Evolutionary conservation across 2,797 vertebrate genomes (phyloP).

Genomic region (Numenius phaeopus): DNA sequence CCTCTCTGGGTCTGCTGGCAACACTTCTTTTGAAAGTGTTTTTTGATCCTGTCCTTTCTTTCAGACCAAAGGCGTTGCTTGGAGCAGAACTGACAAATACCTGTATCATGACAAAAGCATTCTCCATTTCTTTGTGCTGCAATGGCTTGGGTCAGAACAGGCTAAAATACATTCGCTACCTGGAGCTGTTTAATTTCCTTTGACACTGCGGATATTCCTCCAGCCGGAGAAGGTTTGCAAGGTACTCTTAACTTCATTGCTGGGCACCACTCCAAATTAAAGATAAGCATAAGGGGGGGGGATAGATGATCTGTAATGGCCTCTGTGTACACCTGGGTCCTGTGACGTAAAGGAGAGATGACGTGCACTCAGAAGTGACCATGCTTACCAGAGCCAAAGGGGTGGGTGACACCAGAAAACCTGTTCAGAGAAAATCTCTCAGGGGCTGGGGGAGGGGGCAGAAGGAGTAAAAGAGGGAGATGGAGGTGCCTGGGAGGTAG

Average conservation of each 20-base stretch:
- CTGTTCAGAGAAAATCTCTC: neutral
- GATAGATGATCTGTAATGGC: neutral
- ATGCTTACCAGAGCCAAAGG: neutral
- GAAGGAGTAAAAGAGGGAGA: neutral
- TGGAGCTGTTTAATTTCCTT: neutral
- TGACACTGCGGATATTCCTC: neutral
- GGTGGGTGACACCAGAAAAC: neutral
- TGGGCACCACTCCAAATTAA: neutral
- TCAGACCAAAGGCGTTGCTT: neutral
- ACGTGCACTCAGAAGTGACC: neutral
- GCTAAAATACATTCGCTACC: neutral
- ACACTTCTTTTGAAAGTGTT: too few relatives aligned
- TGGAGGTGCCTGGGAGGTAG: neutral
- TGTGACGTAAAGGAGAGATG: neutral
- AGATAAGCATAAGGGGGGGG: neutral
- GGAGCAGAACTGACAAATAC: neutral
- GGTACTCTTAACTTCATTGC: neutral
- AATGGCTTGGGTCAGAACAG: neutral
- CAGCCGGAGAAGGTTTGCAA: neutral
- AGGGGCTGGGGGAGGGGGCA: rapidly evolving
- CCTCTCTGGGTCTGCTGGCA: too few relatives aligned
- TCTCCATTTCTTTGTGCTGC: neutral
- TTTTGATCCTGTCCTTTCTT: neutral
- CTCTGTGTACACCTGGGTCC: neutral
- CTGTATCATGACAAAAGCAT: neutral